A percentile compares a stretch with the other conserved stretches of the same genome.
These are phyloP conservation scores for Morelia viridis DNA, from an alignment of 2,797 vertebrate genomes.

Conservation along the genomic window DNA sequence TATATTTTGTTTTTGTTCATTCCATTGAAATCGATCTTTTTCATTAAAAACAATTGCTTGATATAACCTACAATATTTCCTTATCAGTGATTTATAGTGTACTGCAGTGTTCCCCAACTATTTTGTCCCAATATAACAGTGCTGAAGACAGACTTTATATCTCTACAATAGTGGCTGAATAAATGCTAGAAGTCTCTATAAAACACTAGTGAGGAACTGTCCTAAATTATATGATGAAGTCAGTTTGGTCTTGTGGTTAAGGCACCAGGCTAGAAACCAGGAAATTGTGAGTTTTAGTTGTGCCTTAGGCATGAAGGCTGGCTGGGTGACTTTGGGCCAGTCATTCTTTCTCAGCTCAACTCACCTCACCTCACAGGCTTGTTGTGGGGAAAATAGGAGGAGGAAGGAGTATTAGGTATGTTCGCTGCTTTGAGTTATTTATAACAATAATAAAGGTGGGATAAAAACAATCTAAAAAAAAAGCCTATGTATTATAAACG, in stretches of 20 bases:
- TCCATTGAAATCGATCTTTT: neutral
- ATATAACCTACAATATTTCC: neutral
- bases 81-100: neutral
- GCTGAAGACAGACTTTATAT: neutral
- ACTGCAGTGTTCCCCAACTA: neutral
- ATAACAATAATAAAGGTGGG: no score
- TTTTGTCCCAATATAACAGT: neutral
- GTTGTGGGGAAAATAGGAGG: no score
- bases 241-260: no score
- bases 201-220: neutral
- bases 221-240: neutral
- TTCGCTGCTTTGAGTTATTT: no score
- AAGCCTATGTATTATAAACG: neutral
- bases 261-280: no score
- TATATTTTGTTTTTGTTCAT: neutral
- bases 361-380: no score
- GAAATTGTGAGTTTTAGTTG: no score
- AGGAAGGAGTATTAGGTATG: no score
- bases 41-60: neutral
- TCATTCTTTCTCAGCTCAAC: no score
- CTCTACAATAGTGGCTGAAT: neutral
- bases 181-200: neutral
- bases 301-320: no score
- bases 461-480: neutral
- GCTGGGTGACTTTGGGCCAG: no score